These are phyloP conservation scores for Catostomus latipinnis DNA, from an alignment of 2,797 vertebrate species.

Conservation along the genomic window DNA sequence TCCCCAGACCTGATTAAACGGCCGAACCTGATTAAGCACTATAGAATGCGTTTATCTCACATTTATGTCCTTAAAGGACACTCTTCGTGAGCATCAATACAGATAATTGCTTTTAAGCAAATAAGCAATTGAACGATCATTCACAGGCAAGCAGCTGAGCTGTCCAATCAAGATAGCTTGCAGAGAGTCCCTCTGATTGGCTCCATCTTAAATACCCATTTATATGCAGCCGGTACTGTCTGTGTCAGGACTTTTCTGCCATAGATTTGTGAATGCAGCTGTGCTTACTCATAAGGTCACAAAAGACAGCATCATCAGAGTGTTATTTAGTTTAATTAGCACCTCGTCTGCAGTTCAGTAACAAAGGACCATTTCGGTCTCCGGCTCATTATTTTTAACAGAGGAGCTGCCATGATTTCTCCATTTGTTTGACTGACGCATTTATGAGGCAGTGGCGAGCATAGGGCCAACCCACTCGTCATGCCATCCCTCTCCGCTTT, in stretches of 20 bases:
- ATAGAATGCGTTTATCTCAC: constrained; percentile 60
- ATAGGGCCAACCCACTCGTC: constrained; percentile 37
- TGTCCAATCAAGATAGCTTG: constrained; percentile 49
- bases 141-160: constrained; percentile 49
- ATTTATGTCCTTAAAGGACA: constrained; percentile 59
- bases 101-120: constrained; percentile 66
- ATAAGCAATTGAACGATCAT: constrained; percentile 59
- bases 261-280: constrained; percentile 52
- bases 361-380: constrained; percentile 36
- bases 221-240: constrained; percentile 57
- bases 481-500: constrained; percentile 19
- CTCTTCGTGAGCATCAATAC: constrained; percentile 59
- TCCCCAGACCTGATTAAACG: constrained; percentile 54
- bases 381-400: constrained; percentile 52
- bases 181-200: constrained; percentile 41
- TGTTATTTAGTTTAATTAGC: constrained; percentile 61
- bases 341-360: constrained; percentile 41
- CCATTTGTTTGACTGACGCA: constrained; percentile 35
- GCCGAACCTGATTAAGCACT: constrained; percentile 53
- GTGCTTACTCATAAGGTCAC: constrained; percentile 51
- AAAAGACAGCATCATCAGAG: constrained; percentile 56
- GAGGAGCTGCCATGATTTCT: constrained; percentile 43
- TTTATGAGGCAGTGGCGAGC: constrained; percentile 48
- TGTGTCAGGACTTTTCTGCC: constrained; percentile 49
- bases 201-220: constrained; percentile 58